A percentile compares a stretch with the other conserved stretches of the same genome.
phyloP scores from a whole-genome alignment of 2,797 vertebrate species.

The Clarias pachynema region DNA sequence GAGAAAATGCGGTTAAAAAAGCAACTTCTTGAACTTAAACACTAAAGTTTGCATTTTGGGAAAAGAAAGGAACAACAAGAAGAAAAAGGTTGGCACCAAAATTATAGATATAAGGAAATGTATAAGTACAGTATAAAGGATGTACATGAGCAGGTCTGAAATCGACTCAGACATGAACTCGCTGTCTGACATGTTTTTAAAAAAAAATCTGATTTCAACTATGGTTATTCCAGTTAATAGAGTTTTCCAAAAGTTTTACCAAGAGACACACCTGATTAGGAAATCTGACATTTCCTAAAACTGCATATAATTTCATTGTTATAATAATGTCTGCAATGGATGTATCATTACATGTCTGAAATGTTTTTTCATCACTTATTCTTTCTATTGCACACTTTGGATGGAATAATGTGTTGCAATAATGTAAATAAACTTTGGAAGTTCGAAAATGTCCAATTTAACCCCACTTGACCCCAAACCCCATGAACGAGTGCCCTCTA shows the following conservation, averaged over 20 bases:
- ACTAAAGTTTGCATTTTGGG: background rate
- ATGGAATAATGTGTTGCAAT: background rate
- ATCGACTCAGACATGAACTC: too few species aligned
- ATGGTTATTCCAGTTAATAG: background rate
- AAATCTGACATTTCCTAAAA: background rate
- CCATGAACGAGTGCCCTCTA: background rate
- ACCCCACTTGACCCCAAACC: background rate
- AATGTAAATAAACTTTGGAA: background rate
- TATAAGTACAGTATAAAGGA: background rate
- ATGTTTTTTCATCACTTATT: background rate
- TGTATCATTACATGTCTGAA: background rate
- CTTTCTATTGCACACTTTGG: background rate
- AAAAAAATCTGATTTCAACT: background rate
- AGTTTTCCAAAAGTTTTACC: background rate
- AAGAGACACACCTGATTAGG: background rate
- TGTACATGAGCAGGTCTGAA: background rate
- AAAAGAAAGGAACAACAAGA: background rate
- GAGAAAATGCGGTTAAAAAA: constrained; percentile 44
- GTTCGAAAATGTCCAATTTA: background rate
- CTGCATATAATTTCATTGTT: background rate
- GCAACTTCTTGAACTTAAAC: background rate
- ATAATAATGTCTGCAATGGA: background rate
- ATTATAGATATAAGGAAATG: background rate
- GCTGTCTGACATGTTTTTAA: background rate
- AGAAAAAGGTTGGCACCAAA: background rate